Percentiles rank a stretch among this genome's conserved stretches.
These are phyloP conservation scores for Callitettix versicolor DNA, from an alignment of 1,140 invertebrate genomes.

Conservation along the genomic window DNA sequence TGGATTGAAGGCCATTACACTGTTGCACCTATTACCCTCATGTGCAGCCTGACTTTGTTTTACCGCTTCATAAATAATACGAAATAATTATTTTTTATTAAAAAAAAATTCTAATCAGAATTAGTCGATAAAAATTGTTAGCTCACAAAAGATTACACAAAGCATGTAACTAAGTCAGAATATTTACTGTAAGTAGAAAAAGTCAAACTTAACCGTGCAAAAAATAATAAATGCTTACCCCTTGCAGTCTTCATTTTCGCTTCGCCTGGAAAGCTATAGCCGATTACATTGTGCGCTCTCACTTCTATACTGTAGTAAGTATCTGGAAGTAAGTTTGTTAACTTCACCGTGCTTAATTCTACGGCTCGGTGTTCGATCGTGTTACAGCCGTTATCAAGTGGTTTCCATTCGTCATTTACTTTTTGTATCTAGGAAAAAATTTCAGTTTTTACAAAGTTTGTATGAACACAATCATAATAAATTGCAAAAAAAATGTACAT, in stretches of 20 bases:
- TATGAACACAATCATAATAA: no score
- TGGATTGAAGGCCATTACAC: no score
- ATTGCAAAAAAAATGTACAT: no score
- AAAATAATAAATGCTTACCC: slow-evolving; percentile 50
- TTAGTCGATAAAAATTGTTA: background rate
- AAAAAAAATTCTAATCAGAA: no score
- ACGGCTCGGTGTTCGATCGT: slow-evolving; percentile 42
- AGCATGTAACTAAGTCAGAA: background rate
- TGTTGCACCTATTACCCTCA: no score
- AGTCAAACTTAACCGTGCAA: no score
- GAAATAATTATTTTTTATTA: no score
- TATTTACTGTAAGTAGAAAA: no score
- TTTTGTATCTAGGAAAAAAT: slow-evolving; percentile 26
- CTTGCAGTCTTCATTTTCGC: slow-evolving; percentile 70
- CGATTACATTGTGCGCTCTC: slow-evolving; percentile 73
- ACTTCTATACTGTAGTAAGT: slow-evolving; percentile 73
- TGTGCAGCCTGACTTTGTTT: no score
- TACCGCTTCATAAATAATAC: no score
- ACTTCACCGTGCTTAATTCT: slow-evolving; percentile 49
- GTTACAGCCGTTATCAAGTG: slow-evolving; percentile 43
- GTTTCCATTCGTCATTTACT: slow-evolving; percentile 39
- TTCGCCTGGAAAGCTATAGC: slow-evolving; percentile 59
- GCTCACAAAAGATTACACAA: background rate
- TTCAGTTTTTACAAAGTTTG: no score
- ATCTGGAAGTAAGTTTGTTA: slow-evolving; percentile 56